Percentiles rank a stretch among this genome's conserved stretches.
Conservation (phyloP, 2,113 vertebrate species). For the Lampris megalopsis region DNA sequence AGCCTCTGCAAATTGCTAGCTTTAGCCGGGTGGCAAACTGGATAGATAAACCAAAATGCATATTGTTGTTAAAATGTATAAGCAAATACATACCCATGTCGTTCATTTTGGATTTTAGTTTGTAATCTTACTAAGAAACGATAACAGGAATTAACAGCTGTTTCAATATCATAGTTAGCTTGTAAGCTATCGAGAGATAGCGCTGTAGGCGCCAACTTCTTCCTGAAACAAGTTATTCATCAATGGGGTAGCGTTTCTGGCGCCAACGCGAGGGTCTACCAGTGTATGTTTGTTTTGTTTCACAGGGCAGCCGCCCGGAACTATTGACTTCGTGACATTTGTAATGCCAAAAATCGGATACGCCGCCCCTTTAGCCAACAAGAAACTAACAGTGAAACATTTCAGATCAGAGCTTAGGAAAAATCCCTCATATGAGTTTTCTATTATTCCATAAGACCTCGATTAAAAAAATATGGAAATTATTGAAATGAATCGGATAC, state of each 20-base stretch:
- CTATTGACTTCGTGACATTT: rapidly evolving
- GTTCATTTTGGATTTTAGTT: conserved; percentile 52
- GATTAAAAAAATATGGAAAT: too few species aligned
- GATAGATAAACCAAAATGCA: background rate
- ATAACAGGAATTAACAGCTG: background rate
- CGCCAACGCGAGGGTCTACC: background rate
- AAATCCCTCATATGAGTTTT: too few species aligned
- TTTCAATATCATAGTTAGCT: conserved; percentile 55
- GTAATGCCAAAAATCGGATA: background rate
- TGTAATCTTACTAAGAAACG: too few species aligned
- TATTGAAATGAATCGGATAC: too few species aligned
- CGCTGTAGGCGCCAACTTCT: conserved; percentile 79
- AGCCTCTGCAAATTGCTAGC: conserved; percentile 23
- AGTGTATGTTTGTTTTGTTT: conserved; percentile 43
- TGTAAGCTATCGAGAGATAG: conserved; percentile 44
- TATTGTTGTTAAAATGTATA: background rate
- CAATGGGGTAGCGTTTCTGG: conserved; percentile 13
- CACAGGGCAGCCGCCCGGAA: conserved; percentile 28
- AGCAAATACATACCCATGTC: conserved; percentile 70
- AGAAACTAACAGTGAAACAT: background rate
- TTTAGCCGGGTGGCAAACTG: conserved; percentile 12
- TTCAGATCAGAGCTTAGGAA: too few species aligned
- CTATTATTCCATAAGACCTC: too few species aligned
- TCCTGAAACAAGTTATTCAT: conserved; percentile 73
- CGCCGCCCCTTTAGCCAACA: conserved; percentile 14